Evolutionary conservation across 1,140 invertebrate species (phyloP).

Genomic region (roundworm (Caenorhabditis elegans)): WBcel235 BX284605.5:5721001-5721500

Average conservation of each 20-base stretch:
- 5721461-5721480: background rate
- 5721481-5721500: background rate
- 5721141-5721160: no score
- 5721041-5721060: background rate
- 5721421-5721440: background rate
- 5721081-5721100: background rate
- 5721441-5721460: background rate
- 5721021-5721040: background rate
- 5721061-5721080: background rate
- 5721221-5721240: background rate
- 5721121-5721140: background rate
- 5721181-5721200: background rate
- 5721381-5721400: background rate
- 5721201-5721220: background rate
- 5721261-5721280: background rate
- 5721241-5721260: background rate
- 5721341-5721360: no score
- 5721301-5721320: no score
- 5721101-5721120: background rate
- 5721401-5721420: background rate
- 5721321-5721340: no score
- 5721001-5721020: background rate
- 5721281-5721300: no score
- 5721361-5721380: slow-evolving; percentile 2
- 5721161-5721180: no score